Base-by-base conservation (phyloP, 2,888 invertebrate species). In the Leptinotarsa peninsularis region DNA sequence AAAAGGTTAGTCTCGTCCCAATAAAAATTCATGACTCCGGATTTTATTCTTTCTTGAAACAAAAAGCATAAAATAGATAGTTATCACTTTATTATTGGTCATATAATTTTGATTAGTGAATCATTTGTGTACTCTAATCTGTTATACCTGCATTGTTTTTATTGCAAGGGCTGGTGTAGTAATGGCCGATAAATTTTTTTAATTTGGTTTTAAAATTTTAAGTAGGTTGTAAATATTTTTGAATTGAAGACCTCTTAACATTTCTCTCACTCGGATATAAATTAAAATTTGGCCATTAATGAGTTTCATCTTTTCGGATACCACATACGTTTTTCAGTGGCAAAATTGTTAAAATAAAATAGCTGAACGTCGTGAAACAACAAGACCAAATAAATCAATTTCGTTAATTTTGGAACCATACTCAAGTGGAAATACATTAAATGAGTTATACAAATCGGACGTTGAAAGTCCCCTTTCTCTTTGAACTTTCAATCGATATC, bases 1-100 rank as follows among this genome's bases (percentile, higher is more conserved):
- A 76, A 43, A 77, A 43, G 69, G 56, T 67, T 70, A 60, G 52
- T 71, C 56, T 52, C 56, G 60, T 58, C 76, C 80, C 82, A 82
- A 82, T 82, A 81, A 82, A 82, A 82, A 82, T 79, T 80, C 80
- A 81, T 80, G 81, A 80, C 81, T 80, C 76, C 77, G 75, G 79
- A 79, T 80, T 82, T 81, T 77, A 78, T 76, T 76, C 75, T 78
- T 79, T 79, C 76, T 78, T 77, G 74, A 80, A 78, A 80, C 80
- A 80, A 80, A 80, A 76, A 52, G 72, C 75, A 76, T 78, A 78
- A 78, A 80, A 77, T 78, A 80, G 80, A 80, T 80, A 80, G 78
- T 80, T 80, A 80, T 80, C 80, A 79, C 80, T 74, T 80, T 79
- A 80, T 80, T 80, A 80, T 80, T 76, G 78, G 78, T 77, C 77